A percentile compares a stretch with the other conserved stretches of the same genome.
Evolutionary conservation across 92 coral and sea anemone species (phyloP).

Genomic region (Epizoanthus stellaris): DNA sequence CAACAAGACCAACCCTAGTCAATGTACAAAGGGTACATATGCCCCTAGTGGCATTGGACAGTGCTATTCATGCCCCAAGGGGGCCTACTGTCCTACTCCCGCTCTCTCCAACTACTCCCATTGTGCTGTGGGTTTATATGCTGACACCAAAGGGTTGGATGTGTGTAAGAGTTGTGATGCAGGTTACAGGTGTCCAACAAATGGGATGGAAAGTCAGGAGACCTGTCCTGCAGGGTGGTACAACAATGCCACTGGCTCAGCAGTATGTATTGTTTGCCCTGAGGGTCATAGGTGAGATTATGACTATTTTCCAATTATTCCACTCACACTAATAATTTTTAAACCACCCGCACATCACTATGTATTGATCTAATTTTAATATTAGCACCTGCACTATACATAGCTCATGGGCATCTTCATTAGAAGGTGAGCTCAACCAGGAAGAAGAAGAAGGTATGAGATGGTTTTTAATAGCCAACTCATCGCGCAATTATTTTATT

Average conservation of each 20-base stretch:
- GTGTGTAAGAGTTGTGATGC: conserved; percentile 71
- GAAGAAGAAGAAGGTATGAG: too few relatives aligned
- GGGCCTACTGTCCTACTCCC: conserved; percentile 54
- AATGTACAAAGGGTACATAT: conserved; percentile 73
- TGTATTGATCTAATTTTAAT: too few relatives aligned
- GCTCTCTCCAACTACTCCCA: conserved; percentile 59
- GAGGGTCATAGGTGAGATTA: conserved; percentile 38
- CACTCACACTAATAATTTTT: neutral
- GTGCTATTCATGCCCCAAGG: conserved; percentile 70
- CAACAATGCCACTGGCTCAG: conserved; percentile 49
- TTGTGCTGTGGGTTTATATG: conserved; percentile 78
- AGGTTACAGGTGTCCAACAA: conserved; percentile 74
- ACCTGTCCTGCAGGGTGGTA: conserved; percentile 77
- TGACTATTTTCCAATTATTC: neutral
- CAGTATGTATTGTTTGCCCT: conserved; percentile 39
- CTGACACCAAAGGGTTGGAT: conserved; percentile 53
- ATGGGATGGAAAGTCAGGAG: conserved; percentile 66
- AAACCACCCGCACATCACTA: too few relatives aligned
- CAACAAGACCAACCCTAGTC: conserved; percentile 69
- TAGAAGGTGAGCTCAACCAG: too few relatives aligned
- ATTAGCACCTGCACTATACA: too few relatives aligned
- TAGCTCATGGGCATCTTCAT: too few relatives aligned
- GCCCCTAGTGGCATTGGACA: conserved; percentile 66
- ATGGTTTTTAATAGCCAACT: too few relatives aligned
- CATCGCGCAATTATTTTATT: too few relatives aligned